These are phyloP conservation scores for Lacanobia wlatinum DNA, from an alignment of 2,888 invertebrate genomes.

Conservation along the genomic window DNA sequence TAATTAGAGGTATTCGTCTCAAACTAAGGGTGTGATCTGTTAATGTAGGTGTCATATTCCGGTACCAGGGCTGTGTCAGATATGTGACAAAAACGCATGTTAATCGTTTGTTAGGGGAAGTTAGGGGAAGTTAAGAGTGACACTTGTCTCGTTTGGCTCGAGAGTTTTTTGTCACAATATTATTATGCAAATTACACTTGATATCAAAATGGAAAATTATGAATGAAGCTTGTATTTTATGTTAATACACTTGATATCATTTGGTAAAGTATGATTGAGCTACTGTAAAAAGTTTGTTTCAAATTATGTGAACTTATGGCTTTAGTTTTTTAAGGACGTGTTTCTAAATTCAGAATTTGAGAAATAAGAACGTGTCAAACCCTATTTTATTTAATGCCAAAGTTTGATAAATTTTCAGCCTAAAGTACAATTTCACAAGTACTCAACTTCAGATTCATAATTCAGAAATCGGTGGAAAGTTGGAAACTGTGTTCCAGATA, in stretches of 20 bases:
- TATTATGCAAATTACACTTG: not conserved
- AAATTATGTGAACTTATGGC: not conserved
- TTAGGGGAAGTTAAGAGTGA: constrained; percentile 14
- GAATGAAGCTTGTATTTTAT: not conserved
- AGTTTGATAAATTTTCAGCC: not conserved
- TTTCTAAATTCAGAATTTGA: not conserved
- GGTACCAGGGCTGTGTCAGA: constrained; percentile 25
- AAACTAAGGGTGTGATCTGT: constrained; percentile 32
- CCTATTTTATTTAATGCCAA: not conserved
- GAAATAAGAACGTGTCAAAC: not conserved
- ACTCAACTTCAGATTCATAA: not conserved
- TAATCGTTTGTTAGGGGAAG: constrained; percentile 37
- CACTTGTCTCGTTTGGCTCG: constrained; percentile 23
- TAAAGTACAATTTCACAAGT: not conserved
- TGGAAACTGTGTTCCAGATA: not conserved
- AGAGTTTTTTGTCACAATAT: not conserved
- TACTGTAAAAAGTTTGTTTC: not conserved
- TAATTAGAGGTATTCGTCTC: constrained; percentile 42
- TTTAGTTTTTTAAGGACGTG: not conserved
- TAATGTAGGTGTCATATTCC: constrained; percentile 54
- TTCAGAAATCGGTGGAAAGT: not conserved
- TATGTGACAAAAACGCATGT: constrained; percentile 48
- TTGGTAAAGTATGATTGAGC: not conserved
- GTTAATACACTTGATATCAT: not conserved
- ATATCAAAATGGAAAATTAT: not conserved